Evolutionary conservation across 2,888 invertebrate species (phyloP), one percentile per base, ranked within the genome.

Genomic region (Lottia gigantea): DNA sequence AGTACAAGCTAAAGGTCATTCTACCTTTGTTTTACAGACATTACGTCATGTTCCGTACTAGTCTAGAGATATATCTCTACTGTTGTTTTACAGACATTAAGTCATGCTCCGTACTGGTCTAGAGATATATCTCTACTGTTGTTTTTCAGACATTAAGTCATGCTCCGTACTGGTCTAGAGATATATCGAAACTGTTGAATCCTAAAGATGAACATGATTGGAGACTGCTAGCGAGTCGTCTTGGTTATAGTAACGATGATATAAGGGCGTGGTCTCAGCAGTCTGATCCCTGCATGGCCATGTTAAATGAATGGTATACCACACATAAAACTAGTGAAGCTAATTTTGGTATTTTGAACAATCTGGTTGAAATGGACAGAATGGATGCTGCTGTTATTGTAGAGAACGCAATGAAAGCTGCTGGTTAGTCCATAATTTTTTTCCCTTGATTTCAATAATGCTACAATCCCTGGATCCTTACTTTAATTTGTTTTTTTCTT

Each of bases 261-360:
- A 82, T 87, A 40, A 74, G 82, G 68, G 81, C 77, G 23, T 87
- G 86, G 86, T 82, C 86, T 2, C 83, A 81, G 63, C 85, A 85
- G 66, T 70, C 82, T 26, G 86, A 87, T 71, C 87, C 87, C 2
- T 86, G 85, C 68, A 83, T 87, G 85, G 79, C 83, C 12, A 68
- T 87, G 74, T 76, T 88, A 15, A 84, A 82, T 75, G 86, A 87
- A 72, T 88, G 86, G 86, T 87, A 84, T 72, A 81, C 86, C 66
- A 84, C 82, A n/a, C 83, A 85, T 72, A 87, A 84, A 71, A 85
- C 84, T 15, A 80, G 83, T 66, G 87, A 87, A 71, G 84, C 84
- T n/a, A 80, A 76, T 7, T 73, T 74, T 68, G 86, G 80, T 26
- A 76, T 88, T 12, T 74, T 86, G 55, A 82, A 77, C 14, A 74